Evolutionary conservation across 2,797 vertebrate species (phyloP).

Genomic region (Dallia pectoralis): DNA sequence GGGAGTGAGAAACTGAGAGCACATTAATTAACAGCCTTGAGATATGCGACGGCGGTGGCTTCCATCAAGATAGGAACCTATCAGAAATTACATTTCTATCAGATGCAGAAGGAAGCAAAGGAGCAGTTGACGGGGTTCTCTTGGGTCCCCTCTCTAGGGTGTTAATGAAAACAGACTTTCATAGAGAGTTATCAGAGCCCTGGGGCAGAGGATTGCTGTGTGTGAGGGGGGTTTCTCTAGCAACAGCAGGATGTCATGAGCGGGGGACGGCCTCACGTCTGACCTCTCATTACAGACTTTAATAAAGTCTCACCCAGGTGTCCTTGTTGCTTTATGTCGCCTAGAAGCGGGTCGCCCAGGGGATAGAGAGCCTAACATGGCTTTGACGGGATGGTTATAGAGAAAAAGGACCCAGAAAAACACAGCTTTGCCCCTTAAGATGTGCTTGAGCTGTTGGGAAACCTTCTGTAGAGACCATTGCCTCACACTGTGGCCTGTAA

Average conservation of each 20-base stretch:
- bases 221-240: conserved; percentile 55
- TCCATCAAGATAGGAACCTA: conserved; percentile 74
- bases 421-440: conserved; percentile 23
- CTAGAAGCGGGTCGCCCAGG: conserved; percentile 66
- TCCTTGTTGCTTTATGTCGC: conserved; percentile 78
- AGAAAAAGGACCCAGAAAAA: too few species aligned
- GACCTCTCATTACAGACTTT: conserved; percentile 85
- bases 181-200: conserved; percentile 71
- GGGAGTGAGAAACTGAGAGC: conserved; percentile 53
- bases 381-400: too few species aligned
- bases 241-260: conserved; percentile 77
- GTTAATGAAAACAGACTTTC: conserved; percentile 81
- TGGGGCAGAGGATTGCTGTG: conserved; percentile 41
- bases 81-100: conserved; percentile 79
- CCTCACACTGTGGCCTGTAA: conserved; percentile 48
- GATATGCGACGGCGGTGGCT: conserved; percentile 55
- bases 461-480: conserved; percentile 48
- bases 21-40: conserved; percentile 79
- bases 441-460: conserved; percentile 59
- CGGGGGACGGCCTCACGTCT: conserved; percentile 71
- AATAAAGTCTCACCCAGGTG: conserved; percentile 84
- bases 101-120: conserved; percentile 72
- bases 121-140: conserved; percentile 45
- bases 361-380: conserved; percentile 18
- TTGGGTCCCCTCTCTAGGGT: conserved; percentile 64